Evolutionary conservation across 2,113 vertebrate genomes (phyloP), one percentile per base, ranked within the genome.

Genomic region (Ptilonorhynchus violaceus): DNA sequence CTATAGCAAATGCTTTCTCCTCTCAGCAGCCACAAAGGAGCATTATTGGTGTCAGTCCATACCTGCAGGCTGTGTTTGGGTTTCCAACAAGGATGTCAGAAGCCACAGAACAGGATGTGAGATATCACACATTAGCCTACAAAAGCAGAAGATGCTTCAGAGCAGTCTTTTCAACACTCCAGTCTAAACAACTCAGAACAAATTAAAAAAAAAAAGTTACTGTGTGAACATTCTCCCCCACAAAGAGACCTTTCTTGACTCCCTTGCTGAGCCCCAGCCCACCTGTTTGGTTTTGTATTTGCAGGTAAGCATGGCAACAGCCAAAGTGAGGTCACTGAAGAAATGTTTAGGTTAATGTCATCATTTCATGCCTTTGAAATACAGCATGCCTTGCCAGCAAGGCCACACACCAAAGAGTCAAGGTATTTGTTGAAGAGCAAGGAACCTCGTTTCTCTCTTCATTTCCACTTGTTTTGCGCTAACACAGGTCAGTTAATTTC

Each of bases 241-340:
- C 18, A 52, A 58, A 70, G 33, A 73, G 49, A 92, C 52, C 20
- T 69, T 88, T 88, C 58, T 33, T 68, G 58, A 76, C 62, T 76
- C 44, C 27, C 24, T 94, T 50, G 19, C 56, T 85, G 73, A 91
- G 64, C 41, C 79, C 21, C 42, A 87, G 62, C 58, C 52, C 88
- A 85, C 72, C 53, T 75, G 47, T 85, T 87, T 91, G 70, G 5
- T 55, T 91, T 68, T 60, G 15, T 68, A 49, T 63, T 89, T 95
- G 58, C 66, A 95, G 88, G 85, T 93, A 88, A 90, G 52, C 66
- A 83, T 79, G 67, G 81, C 85, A 93, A 95, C 74, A 92, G 41
- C 49, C 53, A 73, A 30, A 77, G 31, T 16, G 33, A 89, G 70
- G 35, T 88, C 85, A 69, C 44, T 68, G 70, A 76, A 92, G 66